These are phyloP conservation scores for Thalassarche chlororhynchos DNA, from an alignment of 2,113 vertebrate species.

Conservation along the genomic window DNA sequence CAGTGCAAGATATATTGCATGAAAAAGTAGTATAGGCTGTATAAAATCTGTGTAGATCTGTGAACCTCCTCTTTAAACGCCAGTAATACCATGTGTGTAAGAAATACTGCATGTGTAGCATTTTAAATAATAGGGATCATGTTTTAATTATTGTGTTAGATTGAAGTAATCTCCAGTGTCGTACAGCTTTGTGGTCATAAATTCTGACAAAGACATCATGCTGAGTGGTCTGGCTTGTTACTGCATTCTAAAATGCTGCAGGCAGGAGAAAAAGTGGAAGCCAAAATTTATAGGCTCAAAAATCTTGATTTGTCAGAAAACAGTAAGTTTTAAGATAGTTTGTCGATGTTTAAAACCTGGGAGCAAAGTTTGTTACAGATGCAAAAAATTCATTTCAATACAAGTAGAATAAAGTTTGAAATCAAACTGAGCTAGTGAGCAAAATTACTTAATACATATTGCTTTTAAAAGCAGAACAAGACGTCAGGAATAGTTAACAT, in stretches of 20 bases:
- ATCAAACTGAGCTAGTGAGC: neutral
- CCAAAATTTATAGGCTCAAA: neutral
- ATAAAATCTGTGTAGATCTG: neutral
- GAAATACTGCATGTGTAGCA: neutral
- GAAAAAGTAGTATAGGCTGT: neutral
- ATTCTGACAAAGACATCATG: neutral
- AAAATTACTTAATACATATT: neutral
- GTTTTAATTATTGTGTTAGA: neutral
- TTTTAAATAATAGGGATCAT: neutral
- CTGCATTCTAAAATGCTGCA: neutral
- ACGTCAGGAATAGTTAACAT: neutral
- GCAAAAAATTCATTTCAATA: neutral
- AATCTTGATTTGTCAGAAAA: neutral
- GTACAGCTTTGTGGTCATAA: neutral
- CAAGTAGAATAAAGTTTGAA: neutral
- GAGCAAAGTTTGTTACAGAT: neutral
- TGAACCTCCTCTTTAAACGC: neutral
- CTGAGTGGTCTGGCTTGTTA: neutral
- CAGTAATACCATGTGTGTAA: rapidly evolving
- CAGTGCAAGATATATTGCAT: neutral
- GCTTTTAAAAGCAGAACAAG: neutral
- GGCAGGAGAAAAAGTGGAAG: neutral
- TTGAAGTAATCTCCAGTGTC: neutral
- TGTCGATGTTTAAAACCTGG: neutral
- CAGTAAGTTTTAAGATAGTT: neutral